Evolutionary conservation across 2,888 invertebrate genomes (phyloP).

Genomic region (Tetranychus truncatus): DNA sequence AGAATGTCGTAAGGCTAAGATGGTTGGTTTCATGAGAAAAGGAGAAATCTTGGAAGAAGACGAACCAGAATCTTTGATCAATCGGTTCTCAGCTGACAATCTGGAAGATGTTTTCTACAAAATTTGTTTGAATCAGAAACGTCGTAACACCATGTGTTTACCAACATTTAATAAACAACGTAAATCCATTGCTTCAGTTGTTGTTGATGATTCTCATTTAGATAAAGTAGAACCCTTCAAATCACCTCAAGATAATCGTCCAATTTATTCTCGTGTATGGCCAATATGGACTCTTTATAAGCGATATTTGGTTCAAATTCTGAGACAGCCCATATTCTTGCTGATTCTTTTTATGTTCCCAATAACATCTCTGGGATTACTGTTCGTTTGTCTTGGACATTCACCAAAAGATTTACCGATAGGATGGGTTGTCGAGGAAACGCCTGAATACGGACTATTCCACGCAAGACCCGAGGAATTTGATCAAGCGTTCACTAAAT

Average conservation of each 20-base stretch:
- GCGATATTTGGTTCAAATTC: background rate
- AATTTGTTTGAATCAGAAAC: conserved; percentile 12
- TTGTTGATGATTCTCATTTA: background rate
- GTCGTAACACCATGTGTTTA: background rate
- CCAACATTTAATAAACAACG: background rate
- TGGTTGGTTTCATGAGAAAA: conserved; percentile 14
- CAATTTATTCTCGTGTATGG: background rate
- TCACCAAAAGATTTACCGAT: conserved; percentile 4
- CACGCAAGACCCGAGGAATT: background rate
- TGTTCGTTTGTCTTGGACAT: conserved; percentile 12
- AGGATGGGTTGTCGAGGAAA: conserved; percentile 7
- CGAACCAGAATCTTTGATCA: background rate
- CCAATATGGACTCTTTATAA: background rate
- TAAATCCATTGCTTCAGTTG: background rate
- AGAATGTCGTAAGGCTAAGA: conserved; percentile 2
- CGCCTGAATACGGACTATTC: background rate
- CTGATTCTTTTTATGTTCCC: conserved; percentile 7
- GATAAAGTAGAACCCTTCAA: background rate
- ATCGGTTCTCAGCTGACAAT: background rate
- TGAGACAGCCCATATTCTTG: background rate
- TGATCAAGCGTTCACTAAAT: background rate
- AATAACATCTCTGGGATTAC: background rate
- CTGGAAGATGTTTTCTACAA: conserved; percentile 13
- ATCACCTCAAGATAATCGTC: background rate
- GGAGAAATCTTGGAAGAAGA: conserved; percentile 8